A percentile compares a stretch with the other conserved stretches of the same genome.
These are phyloP conservation scores for Anthopleura sola DNA, from an alignment of 64 coral and sea anemone species.

Conservation along the genomic window DNA sequence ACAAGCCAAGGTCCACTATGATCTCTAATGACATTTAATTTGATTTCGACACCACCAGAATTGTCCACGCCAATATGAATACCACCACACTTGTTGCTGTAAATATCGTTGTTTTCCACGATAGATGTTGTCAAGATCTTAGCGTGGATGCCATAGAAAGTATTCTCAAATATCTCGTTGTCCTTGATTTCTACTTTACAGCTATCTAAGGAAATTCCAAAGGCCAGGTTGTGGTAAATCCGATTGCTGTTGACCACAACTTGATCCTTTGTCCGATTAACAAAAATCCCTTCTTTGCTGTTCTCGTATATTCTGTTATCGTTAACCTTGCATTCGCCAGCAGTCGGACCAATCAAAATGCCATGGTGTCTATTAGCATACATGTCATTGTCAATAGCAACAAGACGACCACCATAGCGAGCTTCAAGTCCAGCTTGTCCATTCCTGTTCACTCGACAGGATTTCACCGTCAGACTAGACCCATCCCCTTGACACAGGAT, in stretches of 20 bases:
- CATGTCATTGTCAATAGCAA: conserved; percentile 46
- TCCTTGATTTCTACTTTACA: background rate
- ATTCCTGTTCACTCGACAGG: conserved; percentile 48
- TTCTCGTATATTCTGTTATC: conserved; percentile 71
- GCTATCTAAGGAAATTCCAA: conserved; percentile 54
- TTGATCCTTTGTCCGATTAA: background rate
- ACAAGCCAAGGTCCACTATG: conserved; percentile 67
- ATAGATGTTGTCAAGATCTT: conserved; percentile 41
- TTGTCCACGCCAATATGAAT: conserved; percentile 53
- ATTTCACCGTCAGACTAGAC: background rate
- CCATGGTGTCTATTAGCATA: conserved; percentile 44
- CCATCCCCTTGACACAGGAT: background rate
- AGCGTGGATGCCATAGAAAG: conserved; percentile 50
- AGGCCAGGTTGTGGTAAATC: conserved; percentile 64
- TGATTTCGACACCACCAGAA: conserved; percentile 47
- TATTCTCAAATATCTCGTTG: conserved; percentile 76
- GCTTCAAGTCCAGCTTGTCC: conserved; percentile 60
- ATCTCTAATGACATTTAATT: conserved; percentile 51
- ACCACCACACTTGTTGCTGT: conserved; percentile 76
- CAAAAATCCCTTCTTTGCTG: conserved; percentile 18
- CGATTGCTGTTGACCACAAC: conserved; percentile 25
- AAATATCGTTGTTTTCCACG: conserved; percentile 40
- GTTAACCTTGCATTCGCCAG: conserved; percentile 30
- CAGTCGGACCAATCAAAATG: conserved; percentile 47
- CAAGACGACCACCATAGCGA: conserved; percentile 43